These are phyloP conservation scores for Centrocercus urophasianus DNA, from an alignment of 2,113 vertebrate genomes.

Conservation along the genomic window DNA sequence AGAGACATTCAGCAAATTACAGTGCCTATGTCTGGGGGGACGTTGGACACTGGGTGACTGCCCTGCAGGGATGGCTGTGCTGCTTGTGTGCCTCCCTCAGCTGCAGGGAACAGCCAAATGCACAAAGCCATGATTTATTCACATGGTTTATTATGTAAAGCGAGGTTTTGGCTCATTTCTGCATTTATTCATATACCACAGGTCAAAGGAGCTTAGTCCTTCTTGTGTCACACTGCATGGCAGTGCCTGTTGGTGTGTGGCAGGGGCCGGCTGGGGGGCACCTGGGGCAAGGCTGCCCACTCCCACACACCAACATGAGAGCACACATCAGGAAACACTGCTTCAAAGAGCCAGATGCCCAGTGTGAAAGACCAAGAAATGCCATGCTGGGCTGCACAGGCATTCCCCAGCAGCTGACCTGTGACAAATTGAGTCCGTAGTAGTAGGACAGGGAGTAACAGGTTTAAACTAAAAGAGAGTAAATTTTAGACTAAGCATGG, in stretches of 20 bases:
- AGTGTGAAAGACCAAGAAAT: not conserved
- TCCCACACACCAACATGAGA: not conserved
- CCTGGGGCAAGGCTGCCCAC: not conserved
- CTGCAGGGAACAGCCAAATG: not conserved
- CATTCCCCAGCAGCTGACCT: not conserved
- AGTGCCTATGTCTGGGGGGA: not conserved
- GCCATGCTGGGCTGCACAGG: not conserved
- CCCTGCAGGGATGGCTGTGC: too few relatives aligned
- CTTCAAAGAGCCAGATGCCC: not conserved
- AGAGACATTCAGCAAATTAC: not conserved
- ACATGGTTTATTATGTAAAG: not conserved
- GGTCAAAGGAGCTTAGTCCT: not conserved
- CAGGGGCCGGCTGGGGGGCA: too few relatives aligned
- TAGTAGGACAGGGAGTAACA: not conserved
- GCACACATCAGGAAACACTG: not conserved
- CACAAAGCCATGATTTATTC: not conserved
- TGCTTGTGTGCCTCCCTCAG: fast-evolving
- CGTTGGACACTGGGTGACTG: too few relatives aligned
- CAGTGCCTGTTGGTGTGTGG: not conserved
- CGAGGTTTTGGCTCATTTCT: not conserved
- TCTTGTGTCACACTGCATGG: fast-evolving
- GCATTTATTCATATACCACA: not conserved
- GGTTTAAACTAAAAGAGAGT: not conserved
- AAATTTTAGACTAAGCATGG: not conserved
- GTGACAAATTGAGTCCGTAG: not conserved